A percentile compares a stretch with the other conserved stretches of the same genome.
Evolutionary conservation across 2,797 vertebrate genomes (phyloP).

Genomic region (Gambusia yucatana): DNA sequence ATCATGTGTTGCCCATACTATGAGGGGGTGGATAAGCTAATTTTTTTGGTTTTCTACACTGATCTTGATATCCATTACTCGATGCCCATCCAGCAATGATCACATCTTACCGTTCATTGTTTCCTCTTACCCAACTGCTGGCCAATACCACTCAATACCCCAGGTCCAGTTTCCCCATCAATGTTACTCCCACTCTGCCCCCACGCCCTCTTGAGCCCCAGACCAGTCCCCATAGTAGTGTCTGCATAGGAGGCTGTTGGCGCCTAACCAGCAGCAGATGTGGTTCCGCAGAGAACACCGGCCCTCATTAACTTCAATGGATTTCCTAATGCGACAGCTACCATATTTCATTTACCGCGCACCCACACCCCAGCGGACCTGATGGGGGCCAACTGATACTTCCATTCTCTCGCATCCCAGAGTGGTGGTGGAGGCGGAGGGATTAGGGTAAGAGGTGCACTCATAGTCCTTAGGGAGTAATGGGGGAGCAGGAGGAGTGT

Average conservation of each 20-base stretch:
- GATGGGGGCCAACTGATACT: conserved; percentile 78
- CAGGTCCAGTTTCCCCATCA: conserved; percentile 74
- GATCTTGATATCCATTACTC: conserved; percentile 66
- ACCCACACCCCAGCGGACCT: conserved; percentile 76
- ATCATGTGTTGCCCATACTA: conserved; percentile 48
- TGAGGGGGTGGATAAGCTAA: conserved; percentile 46
- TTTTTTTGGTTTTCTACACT: conserved; percentile 61
- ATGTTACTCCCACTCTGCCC: conserved; percentile 42
- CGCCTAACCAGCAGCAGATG: conserved; percentile 88
- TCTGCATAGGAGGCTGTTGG: conserved; percentile 74
- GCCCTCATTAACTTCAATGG: conserved; percentile 84
- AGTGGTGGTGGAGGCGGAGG: conserved; percentile 36
- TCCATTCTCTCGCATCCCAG: conserved; percentile 52
- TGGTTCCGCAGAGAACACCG: conserved; percentile 78
- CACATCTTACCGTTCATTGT: conserved; percentile 63
- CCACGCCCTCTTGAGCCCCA: conserved; percentile 39
- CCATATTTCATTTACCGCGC: conserved; percentile 85
- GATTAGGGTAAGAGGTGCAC: conserved; percentile 18
- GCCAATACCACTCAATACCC: conserved; percentile 75
- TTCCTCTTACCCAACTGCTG: conserved; percentile 61
- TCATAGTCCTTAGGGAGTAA: conserved; percentile 10
- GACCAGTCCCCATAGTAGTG: conserved; percentile 57
- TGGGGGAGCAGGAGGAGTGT: conserved; percentile 15
- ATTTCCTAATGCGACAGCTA: conserved; percentile 80
- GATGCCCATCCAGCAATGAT: conserved; percentile 58